Evolutionary conservation across 2,888 invertebrate genomes (phyloP).

Genomic region (Hydroisotoma schaefferi): DNA sequence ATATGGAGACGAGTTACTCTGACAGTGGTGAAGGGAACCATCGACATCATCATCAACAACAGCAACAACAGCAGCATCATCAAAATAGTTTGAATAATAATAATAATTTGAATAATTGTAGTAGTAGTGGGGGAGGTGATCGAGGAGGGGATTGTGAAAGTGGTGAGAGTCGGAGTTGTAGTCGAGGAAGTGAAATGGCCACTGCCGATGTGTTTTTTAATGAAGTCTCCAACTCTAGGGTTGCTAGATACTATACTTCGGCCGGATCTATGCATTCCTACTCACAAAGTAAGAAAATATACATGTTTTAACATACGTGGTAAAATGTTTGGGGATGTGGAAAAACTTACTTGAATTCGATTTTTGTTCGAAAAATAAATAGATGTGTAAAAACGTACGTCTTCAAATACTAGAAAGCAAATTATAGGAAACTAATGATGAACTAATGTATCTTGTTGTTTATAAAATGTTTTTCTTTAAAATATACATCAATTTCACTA

Average conservation of each 20-base stretch:
- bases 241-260: slow-evolving; percentile 46
- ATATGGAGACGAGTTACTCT: slow-evolving; percentile 2
- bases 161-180: slow-evolving; percentile 2
- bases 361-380: too few relatives aligned
- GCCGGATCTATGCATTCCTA: slow-evolving; percentile 47
- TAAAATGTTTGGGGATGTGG: too few relatives aligned
- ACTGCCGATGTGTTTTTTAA: slow-evolving; percentile 48
- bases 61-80: neutral
- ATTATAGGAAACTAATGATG: too few relatives aligned
- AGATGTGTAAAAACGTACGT: too few relatives aligned
- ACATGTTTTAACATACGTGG: neutral
- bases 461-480: too few relatives aligned
- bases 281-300: slow-evolving; percentile 43
- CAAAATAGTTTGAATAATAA: neutral
- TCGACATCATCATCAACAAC: neutral
- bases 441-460: too few relatives aligned
- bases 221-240: slow-evolving; percentile 44
- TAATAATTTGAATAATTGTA: neutral
- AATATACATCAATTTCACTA: too few relatives aligned
- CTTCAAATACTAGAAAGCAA: too few relatives aligned
- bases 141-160: too few relatives aligned
- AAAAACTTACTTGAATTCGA: too few relatives aligned
- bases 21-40: neutral
- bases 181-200: slow-evolving; percentile 37
- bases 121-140: too few relatives aligned